Evolutionary conservation across 2,888 invertebrate species (phyloP), one percentile per base, ranked within the genome.

Genomic region (Tachina lurida): DNA sequence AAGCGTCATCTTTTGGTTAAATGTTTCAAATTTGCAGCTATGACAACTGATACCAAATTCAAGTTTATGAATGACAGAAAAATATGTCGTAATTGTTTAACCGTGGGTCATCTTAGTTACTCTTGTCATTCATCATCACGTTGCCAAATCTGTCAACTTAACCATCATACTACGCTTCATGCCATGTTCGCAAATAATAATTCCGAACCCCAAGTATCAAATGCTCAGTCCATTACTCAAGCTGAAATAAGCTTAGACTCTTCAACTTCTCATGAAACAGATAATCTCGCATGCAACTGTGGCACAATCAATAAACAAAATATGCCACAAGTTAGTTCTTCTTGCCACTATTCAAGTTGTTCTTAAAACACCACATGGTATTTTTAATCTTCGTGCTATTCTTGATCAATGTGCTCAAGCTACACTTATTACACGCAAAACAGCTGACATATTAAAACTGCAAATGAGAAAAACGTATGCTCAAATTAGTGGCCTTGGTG

Each of bases 401-500:
- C n/a, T n/a, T n/a, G n/a, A n/a, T n/a, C n/a, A n/a, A n/a, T n/a
- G n/a, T n/a, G 67, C 83, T 9, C 83, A 78, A 45, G 81, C 85
- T 7, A 63, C 84, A 5, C 58, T 84, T n/a, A 84, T 71, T 12
- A 60, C 76, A 19, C 17, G 68, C 43, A 62, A 73, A 41, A 74
- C 74, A 4, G 77, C 65, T 19, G 74, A 85, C 12, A 5, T 65
- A 8, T 58, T 85, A 19, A 56, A 54, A 4, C 62, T 85, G n/a
- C n/a, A 49, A 12, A 68, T 52, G 22, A 13, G 52, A 4, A 77
- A 56, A 39, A 70, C 56, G 1, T 75, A 52, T 63, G 77, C 58
- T 10, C 47, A 63, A 68, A 67, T 84, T 7, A 81, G 10, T 49
- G 81, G 84, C 4, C 39, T 81, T 19, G 85, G 85, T 41, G 70